Percentiles rank a stretch among this genome's conserved stretches.
Conservation (phyloP, 1,140 invertebrate species). For the Rhynchophorus ferrugineus region DNA sequence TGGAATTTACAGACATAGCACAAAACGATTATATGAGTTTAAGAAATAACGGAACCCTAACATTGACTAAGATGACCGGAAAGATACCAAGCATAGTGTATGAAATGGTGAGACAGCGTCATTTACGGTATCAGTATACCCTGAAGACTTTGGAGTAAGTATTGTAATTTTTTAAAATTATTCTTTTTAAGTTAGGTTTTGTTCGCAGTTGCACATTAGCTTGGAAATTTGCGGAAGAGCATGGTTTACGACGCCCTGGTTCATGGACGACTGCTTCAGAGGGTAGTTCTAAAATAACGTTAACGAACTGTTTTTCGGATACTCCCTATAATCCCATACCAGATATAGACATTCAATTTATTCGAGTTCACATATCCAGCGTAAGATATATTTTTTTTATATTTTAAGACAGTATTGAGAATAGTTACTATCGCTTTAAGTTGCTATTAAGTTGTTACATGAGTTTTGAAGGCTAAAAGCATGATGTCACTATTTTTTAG, state of each 20-base stretch:
- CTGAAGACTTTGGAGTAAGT: constrained; percentile 50
- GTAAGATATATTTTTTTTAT: constrained; percentile 10
- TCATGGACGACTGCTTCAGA: neutral
- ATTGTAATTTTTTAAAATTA: neutral
- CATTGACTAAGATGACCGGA: constrained; percentile 42
- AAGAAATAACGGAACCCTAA: constrained; percentile 27
- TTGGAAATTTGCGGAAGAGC: constrained; percentile 29
- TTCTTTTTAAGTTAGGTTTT: constrained; percentile 5
- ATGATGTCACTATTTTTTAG: too few relatives aligned
- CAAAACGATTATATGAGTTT: constrained; percentile 8
- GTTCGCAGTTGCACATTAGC: constrained; percentile 23
- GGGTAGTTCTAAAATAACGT: neutral
- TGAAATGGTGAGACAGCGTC: constrained; percentile 66
- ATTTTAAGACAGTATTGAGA: neutral
- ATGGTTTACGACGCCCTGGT: constrained; percentile 14
- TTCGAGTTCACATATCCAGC: constrained; percentile 23
- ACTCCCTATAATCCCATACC: constrained; percentile 24
- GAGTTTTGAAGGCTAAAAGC: too few relatives aligned
- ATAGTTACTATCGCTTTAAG: too few relatives aligned
- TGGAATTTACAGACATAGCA: constrained; percentile 47
- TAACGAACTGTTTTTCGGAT: constrained; percentile 23
- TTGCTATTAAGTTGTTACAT: too few relatives aligned
- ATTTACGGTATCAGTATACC: constrained; percentile 43
- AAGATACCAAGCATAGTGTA: constrained; percentile 65
- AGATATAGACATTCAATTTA: constrained; percentile 21